Evolutionary conservation across 2,113 vertebrate species (phyloP), one percentile per base, ranked within the genome.

Genomic region (Ammodytes marinus): DNA sequence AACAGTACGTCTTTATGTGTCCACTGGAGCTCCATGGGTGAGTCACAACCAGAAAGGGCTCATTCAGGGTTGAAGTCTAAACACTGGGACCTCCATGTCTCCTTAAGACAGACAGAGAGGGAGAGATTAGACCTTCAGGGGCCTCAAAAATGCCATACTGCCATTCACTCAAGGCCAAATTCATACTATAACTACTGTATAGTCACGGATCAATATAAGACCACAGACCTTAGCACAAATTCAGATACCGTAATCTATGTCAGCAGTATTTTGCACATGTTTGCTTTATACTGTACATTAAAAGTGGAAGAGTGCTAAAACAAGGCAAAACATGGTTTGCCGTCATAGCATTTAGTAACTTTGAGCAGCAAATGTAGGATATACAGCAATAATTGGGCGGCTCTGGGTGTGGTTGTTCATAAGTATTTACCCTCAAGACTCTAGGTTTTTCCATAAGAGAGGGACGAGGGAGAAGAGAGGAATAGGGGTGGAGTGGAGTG

Each of bases 1-100:
- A 87, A 92, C 91, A 91, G 82, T 85, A 83, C 74, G 84, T 70
- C 90, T 94, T 92, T 93, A 86, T 93, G 88, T 85, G 86, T 89
- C 85, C 67, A 61, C 43, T 47, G 74, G 39, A 79, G 83, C 79
- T 71, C 58, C 77, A 54, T 63, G 86, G 73, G 77, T 90, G 91
- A 93, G 83, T 93, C 91, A 92, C 70, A 90, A 82, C 83, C 83
- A 90, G 86, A 92, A 89, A 93, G 89, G 64, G 57, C 85, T 91
- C 85, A 90, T 92, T 91, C 90, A 91, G 81, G 79, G 76, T 39
- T 85, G 78, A 86, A 82, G 78, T 84, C 82, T 85, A 87, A 93
- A 91, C 86, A 90, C 69, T 45, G 17, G 79, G 86, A 92, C 84
- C 85, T 88, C 85, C 89, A 64, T 86, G 90, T 74, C 69, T 86